Evolutionary conservation across 2,113 vertebrate genomes (phyloP).

Genomic region (Hippocampus mohnikei): DNA sequence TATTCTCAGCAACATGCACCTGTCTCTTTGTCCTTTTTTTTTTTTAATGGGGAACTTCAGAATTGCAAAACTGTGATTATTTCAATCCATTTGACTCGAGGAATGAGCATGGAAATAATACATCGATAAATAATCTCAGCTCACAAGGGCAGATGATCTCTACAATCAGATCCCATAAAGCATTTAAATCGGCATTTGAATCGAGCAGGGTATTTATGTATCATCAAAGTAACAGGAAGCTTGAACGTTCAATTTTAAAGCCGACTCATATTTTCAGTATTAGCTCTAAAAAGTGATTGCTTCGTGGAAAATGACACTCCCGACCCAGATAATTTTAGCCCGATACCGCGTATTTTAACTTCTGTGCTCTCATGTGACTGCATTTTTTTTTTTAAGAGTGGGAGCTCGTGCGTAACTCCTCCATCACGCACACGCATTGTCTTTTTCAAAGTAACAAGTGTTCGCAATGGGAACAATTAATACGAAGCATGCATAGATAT

Average conservation of each 20-base stretch:
- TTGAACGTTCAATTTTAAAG: neutral
- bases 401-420: conserved; percentile 37
- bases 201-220: neutral
- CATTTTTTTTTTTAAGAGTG: neutral
- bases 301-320: conserved; percentile 10
- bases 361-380: conserved; percentile 2
- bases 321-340: neutral
- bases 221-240: neutral
- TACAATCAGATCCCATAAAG: neutral
- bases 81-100: conserved; percentile 1
- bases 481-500: conserved; percentile 1
- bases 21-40: neutral
- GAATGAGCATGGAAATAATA: conserved; percentile 8
- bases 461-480: conserved; percentile 27
- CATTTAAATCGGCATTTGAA: neutral
- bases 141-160: conserved; percentile 1
- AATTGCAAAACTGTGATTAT: neutral
- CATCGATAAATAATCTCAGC: neutral
- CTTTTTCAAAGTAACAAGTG: conserved; percentile 67
- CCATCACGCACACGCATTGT: conserved; percentile 48
- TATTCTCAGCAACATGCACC: conserved; percentile 1
- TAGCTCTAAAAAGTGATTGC: neutral
- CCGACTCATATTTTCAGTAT: neutral
- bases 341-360: neutral
- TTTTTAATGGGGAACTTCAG: neutral